Base-by-base conservation (phyloP, 2,888 invertebrate genomes). In the Torymus tubicola region DNA sequence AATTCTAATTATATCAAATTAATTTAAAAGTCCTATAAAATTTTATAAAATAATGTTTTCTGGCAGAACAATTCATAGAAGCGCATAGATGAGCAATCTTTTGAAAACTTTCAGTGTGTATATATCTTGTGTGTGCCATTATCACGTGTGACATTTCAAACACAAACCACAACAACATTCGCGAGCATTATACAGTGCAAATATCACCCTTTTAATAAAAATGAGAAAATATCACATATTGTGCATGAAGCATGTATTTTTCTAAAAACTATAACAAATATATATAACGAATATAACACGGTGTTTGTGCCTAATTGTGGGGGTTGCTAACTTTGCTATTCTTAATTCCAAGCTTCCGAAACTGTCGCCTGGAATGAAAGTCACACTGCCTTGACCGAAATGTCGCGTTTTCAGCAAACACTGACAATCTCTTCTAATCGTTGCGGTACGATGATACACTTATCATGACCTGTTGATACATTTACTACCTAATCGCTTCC, bases 331-430 rank as follows among this genome's bases (percentile, higher is more conserved):
- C 16, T 21, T 72, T n/a, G 21, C 52, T 2, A 68, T 78, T 81
- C 55, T 78, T 55, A 18, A 68, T 89, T 88, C 85, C 85, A 90
- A 90, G 90, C 89, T 87, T 85, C 87, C 89, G 82, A 87, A 88
- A 86, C 85, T 88, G 84, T 87, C 86, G 84, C 85, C 86, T 87
- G 89, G 89, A 88, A 88, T 89, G 89, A 87, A 87, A 88, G 85
- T 87, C 82, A 87, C 89, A 87, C 88, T 89, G 87, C 88, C 88
- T 88, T 90, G 89, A 90, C 86, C 85, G 86, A 86, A 86, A 85
- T 85, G 85, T 86, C 85, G 86, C 84, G 84, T 86, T 88, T 86
- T 86, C 85, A 88, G 85, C 87, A 87, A 88, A 85, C 84, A 88
- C 85, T 87, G 88, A 89, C 87, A 89, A 87, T 85, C 85, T 89